Percentiles rank a stretch among this genome's conserved stretches.
Conservation (phyloP, 2,888 invertebrate species). For the Neoscelio sp. region DNA sequence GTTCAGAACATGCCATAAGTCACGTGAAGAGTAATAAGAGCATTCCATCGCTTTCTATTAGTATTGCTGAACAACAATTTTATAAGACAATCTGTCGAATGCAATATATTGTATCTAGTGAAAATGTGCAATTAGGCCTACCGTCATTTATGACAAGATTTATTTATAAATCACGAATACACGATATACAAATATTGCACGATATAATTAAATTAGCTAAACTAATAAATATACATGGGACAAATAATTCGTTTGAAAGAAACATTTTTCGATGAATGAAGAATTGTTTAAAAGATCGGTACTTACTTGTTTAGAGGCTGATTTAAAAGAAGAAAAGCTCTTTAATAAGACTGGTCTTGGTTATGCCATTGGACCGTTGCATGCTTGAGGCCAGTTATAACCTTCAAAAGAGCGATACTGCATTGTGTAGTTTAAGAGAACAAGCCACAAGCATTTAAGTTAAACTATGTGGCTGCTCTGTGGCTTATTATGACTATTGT, state of each 20-base stretch:
- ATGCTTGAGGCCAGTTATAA: not conserved
- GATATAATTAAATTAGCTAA: no score
- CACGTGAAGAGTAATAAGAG: slow-evolving; percentile 37
- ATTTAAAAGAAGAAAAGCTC: no score
- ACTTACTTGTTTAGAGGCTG: no score
- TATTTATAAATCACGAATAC: not conserved
- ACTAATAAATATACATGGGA: no score
- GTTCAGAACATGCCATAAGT: slow-evolving; percentile 42
- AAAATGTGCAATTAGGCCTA: slow-evolving; percentile 1
- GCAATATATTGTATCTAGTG: slow-evolving; percentile 5
- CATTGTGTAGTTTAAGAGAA: not conserved
- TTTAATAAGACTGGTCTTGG: no score
- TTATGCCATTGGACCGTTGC: no score
- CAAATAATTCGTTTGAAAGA: no score
- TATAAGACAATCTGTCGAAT: slow-evolving; percentile 21
- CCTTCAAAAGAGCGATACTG: not conserved
- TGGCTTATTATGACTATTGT: slow-evolving; percentile 16
- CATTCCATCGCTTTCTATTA: slow-evolving; percentile 41
- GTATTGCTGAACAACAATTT: slow-evolving; percentile 34
- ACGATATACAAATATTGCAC: no score
- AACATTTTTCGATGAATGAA: no score
- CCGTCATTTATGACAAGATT: not conserved
- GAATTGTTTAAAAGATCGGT: no score
- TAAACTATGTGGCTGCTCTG: slow-evolving; percentile 9
- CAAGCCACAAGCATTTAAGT: slow-evolving; percentile 13